A percentile compares a stretch with the other conserved stretches of the same genome.
Evolutionary conservation across 2,797 vertebrate species (phyloP).

Genomic region (Semaprochilodus insignis): DNA sequence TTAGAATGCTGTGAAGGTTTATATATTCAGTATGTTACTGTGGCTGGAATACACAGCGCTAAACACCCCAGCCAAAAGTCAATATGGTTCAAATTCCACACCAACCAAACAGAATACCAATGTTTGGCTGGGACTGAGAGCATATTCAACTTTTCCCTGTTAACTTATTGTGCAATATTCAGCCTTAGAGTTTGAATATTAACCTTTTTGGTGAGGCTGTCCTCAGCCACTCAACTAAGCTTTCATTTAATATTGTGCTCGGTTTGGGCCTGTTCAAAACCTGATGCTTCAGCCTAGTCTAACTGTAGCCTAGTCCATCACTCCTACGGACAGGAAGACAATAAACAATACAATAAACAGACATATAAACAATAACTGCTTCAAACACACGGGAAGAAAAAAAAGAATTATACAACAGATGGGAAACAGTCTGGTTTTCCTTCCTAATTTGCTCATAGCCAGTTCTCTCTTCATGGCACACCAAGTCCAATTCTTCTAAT

Average conservation of each 20-base stretch:
- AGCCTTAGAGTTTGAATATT: conserved; percentile 21
- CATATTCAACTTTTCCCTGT: conserved; percentile 6
- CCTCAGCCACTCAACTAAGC: neutral
- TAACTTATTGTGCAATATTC: conserved; percentile 5
- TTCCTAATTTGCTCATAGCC: neutral
- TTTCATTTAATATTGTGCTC: neutral
- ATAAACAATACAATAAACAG: neutral
- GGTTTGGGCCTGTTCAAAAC: neutral
- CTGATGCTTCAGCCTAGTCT: neutral
- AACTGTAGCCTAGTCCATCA: neutral
- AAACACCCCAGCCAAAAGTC: conserved; percentile 18
- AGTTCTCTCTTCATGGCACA: neutral
- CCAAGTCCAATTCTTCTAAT: neutral
- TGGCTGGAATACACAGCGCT: neutral
- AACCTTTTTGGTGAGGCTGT: conserved; percentile 13
- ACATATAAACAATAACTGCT: neutral
- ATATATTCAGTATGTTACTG: neutral
- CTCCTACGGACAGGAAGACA: neutral
- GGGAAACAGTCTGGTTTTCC: neutral
- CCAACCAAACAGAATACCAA: conserved; percentile 21
- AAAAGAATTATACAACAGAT: neutral
- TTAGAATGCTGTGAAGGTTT: neutral
- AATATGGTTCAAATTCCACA: conserved; percentile 46
- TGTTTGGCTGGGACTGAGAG: neutral
- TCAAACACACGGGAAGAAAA: neutral